Evolutionary conservation across 2,113 vertebrate genomes (phyloP).

Genomic region (Potamarius usumacintae): DNA sequence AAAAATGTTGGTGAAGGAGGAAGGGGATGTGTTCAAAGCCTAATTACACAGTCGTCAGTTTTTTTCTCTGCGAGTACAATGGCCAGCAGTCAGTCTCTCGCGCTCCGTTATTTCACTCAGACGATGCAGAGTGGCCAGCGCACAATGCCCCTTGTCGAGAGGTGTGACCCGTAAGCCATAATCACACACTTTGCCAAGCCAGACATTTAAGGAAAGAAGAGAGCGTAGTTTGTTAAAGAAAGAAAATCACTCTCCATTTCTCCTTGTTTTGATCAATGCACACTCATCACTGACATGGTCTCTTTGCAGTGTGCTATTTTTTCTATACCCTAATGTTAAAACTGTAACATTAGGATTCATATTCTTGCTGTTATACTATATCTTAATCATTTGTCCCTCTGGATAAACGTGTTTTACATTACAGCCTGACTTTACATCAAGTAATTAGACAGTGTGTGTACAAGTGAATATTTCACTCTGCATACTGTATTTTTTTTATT

Average conservation of each 20-base stretch:
- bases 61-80: slow-evolving; percentile 47
- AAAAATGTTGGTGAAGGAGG: slow-evolving; percentile 45
- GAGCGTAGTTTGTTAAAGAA: slow-evolving; percentile 17
- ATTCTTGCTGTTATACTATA: background rate
- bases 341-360: background rate
- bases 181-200: slow-evolving; percentile 47
- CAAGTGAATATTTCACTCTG: background rate
- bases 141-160: slow-evolving; percentile 47
- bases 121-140: slow-evolving; percentile 29
- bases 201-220: slow-evolving; percentile 35
- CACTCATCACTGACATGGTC: slow-evolving; percentile 13
- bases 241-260: slow-evolving; percentile 28
- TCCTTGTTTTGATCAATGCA: slow-evolving; percentile 8
- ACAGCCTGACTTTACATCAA: background rate
- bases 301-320: background rate
- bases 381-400: background rate
- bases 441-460: background rate
- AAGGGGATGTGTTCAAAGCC: slow-evolving; percentile 47
- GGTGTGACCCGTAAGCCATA: slow-evolving; percentile 49
- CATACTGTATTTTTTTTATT: background rate
- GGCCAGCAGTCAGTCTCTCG: slow-evolving; percentile 46
- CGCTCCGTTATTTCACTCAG: slow-evolving; percentile 30
- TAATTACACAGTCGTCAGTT: slow-evolving; percentile 55
- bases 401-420: background rate
- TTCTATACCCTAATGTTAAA: background rate